phyloP scores from a whole-genome alignment of 2,888 invertebrate genomes.

The Euplexia lucipara region DNA sequence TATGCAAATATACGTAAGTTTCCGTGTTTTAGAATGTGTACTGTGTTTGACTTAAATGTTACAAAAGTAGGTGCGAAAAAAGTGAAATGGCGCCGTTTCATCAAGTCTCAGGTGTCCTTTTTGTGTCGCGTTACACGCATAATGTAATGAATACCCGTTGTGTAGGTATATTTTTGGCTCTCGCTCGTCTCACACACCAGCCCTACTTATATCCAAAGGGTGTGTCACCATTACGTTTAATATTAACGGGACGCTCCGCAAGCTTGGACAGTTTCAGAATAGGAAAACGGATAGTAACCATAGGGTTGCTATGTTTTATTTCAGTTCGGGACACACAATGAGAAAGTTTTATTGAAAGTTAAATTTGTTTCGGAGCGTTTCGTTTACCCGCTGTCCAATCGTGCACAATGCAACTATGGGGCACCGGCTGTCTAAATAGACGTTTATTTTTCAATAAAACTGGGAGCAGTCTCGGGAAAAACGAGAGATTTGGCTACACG shows the following conservation, averaged over 20 bases:
- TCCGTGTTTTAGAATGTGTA: conserved; percentile 73
- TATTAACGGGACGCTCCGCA: conserved; percentile 62
- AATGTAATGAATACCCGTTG: conserved; percentile 73
- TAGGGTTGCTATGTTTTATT: conserved; percentile 51
- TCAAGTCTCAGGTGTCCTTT: conserved; percentile 76
- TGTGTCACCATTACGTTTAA: conserved; percentile 63
- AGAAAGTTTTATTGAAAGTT: conserved; percentile 59
- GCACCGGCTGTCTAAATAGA: conserved; percentile 16
- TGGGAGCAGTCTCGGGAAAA: conserved; percentile 31
- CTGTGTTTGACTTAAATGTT: conserved; percentile 60
- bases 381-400: conserved; percentile 36
- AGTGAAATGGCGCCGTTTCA: conserved; percentile 64
- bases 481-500: conserved; percentile 34
- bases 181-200: conserved; percentile 34
- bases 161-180: conserved; percentile 18
- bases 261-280: conserved; percentile 59
- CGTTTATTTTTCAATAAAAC: conserved; percentile 49
- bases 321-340: conserved; percentile 34
- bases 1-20: conserved; percentile 79
- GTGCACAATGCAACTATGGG: conserved; percentile 39
- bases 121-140: conserved; percentile 69
- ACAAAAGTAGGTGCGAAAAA: conserved; percentile 62
- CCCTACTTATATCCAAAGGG: conserved; percentile 63
- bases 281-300: conserved; percentile 48
- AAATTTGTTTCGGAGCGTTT: conserved; percentile 55